Conservation (phyloP, 2,113 vertebrate species). For the Condylura cristata region DNA sequence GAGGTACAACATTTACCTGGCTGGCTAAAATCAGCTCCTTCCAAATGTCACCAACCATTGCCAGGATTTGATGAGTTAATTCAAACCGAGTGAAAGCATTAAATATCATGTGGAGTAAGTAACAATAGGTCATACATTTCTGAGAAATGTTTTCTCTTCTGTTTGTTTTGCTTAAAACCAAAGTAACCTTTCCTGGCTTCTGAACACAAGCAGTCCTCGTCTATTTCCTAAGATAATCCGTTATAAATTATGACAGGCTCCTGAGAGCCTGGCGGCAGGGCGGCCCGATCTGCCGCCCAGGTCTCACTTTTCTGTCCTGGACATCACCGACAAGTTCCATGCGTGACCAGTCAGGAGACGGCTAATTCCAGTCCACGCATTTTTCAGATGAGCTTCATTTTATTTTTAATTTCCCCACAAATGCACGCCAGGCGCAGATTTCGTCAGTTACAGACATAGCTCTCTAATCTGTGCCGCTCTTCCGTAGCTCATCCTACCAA, state of each 20-base stretch:
- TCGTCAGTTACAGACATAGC: constrained; percentile 77
- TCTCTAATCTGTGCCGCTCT: constrained; percentile 78
- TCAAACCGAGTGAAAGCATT: constrained; percentile 5
- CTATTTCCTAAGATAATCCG: constrained; percentile 80
- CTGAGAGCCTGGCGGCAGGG: constrained; percentile 60
- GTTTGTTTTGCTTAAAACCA: constrained; percentile 57
- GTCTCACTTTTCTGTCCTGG: constrained; percentile 80
- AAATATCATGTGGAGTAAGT: constrained; percentile 20
- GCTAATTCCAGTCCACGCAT: constrained; percentile 79
- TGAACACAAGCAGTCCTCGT: constrained; percentile 50
- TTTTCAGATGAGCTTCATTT: constrained; percentile 82
- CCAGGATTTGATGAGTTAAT: neutral
- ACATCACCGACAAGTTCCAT: constrained; percentile 78
- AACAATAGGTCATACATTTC: constrained; percentile 10
- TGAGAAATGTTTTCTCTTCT: constrained; percentile 32
- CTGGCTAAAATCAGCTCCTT: neutral
- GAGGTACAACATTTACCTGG: neutral
- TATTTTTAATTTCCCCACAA: constrained; percentile 84
- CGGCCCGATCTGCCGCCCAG: constrained; percentile 52
- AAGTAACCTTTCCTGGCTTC: constrained; percentile 64
- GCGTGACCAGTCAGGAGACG: constrained; percentile 80
- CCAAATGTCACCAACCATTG: neutral
- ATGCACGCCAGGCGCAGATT: constrained; percentile 70
- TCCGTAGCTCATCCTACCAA: constrained; percentile 72
- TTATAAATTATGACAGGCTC: constrained; percentile 78